Conservation (phyloP, 2,888 invertebrate genomes). For the Calliphora vomitoria region DNA sequence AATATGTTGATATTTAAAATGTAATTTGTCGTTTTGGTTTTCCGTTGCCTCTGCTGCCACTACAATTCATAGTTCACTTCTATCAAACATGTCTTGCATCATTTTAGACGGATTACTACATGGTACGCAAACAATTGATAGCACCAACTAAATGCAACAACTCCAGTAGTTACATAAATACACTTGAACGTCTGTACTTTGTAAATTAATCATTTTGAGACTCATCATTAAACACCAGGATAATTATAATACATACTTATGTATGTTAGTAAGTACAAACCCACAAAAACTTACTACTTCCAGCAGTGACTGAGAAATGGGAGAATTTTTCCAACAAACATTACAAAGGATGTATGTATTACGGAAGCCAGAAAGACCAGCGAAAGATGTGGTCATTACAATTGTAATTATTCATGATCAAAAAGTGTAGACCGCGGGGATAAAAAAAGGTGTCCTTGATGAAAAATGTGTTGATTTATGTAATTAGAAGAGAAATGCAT, state of each 20-base stretch:
- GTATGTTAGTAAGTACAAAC: too few species aligned
- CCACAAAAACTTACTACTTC: background rate
- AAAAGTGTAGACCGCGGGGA: constrained; percentile 60
- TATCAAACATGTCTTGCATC: constrained; percentile 14
- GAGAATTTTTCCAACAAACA: constrained; percentile 11
- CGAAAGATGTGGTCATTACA: constrained; percentile 42
- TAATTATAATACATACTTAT: constrained; percentile 50
- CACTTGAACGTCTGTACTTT: background rate
- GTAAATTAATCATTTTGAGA: constrained; percentile 67
- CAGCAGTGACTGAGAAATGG: background rate
- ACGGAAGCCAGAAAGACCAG: constrained; percentile 42
- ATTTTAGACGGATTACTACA: background rate
- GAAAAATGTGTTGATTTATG: constrained; percentile 71
- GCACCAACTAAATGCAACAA: background rate
- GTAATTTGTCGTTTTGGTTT: constrained; percentile 55
- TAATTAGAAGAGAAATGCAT: constrained; percentile 54
- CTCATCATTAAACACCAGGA: constrained; percentile 64
- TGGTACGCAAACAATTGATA: background rate
- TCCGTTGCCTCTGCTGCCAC: background rate
- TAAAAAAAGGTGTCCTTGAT: constrained; percentile 59
- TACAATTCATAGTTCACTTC: background rate
- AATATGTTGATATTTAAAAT: constrained; percentile 62
- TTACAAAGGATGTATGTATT: constrained; percentile 33
- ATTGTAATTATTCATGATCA: constrained; percentile 70
- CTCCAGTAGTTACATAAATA: constrained; percentile 8